These are phyloP conservation scores for Lasioglossum figueresi DNA, from an alignment of 2,888 invertebrate species.

Conservation along the genomic window DNA sequence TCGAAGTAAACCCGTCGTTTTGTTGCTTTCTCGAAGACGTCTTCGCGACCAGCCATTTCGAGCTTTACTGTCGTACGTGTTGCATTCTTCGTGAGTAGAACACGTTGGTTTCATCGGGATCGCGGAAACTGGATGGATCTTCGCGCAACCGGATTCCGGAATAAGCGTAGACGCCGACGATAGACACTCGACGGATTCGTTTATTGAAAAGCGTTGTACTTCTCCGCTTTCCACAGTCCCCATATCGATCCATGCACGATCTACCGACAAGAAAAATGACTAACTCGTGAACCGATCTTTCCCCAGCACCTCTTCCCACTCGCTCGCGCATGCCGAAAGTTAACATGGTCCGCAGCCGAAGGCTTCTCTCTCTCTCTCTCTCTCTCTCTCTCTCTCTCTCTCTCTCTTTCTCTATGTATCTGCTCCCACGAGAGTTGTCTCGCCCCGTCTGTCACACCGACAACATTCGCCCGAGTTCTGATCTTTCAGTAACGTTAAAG, in stretches of 20 bases:
- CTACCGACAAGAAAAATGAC: conserved; percentile 46
- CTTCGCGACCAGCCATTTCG: neutral
- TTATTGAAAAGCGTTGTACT: conserved; percentile 45
- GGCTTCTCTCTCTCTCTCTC: neutral
- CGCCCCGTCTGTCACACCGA: conserved; percentile 73
- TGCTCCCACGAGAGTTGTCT: conserved; percentile 70
- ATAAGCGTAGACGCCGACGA: neutral
- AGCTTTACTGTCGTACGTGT: conserved; percentile 30
- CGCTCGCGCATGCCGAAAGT: neutral
- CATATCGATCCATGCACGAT: conserved; percentile 11
- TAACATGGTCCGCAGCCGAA: neutral
- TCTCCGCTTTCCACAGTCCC: conserved; percentile 35
- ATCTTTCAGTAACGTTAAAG: conserved; percentile 71
- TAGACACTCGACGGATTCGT: neutral
- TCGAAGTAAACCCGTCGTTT: neutral
- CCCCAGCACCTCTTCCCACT: conserved; percentile 4
- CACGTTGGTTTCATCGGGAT: neutral
- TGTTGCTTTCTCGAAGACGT: neutral
- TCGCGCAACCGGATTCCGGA: conserved; percentile 8
- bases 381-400: neutral
- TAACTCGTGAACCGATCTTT: conserved; percentile 23
- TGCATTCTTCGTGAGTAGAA: neutral
- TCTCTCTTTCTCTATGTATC: conserved; percentile 9
- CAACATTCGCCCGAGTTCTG: conserved; percentile 75
- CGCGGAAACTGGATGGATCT: neutral